These are phyloP conservation scores for Triplophysa siluroides DNA, from an alignment of 2,113 vertebrate genomes.

Conservation along the genomic window DNA sequence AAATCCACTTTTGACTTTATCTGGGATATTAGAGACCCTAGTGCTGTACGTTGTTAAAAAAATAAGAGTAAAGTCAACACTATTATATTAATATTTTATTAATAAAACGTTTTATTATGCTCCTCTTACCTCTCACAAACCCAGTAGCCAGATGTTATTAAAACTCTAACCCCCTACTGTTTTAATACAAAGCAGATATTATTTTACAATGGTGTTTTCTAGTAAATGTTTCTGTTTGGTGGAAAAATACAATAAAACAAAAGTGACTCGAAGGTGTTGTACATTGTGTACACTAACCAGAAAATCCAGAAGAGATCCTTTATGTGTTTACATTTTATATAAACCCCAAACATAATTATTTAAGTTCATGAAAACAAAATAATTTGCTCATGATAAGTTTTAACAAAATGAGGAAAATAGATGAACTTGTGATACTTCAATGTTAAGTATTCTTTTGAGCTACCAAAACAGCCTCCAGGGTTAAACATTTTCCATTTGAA, in stretches of 20 bases:
- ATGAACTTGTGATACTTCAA: not conserved
- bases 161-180: not conserved
- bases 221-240: too few relatives aligned
- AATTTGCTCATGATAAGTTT: too few relatives aligned
- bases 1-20: not conserved
- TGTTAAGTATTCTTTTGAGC: not conserved
- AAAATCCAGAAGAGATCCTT: too few relatives aligned
- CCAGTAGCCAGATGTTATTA: not conserved
- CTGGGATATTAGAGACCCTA: not conserved
- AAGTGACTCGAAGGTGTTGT: too few relatives aligned
- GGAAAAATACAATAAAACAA: not conserved
- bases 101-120: not conserved
- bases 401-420: not conserved
- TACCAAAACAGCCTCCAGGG: not conserved
- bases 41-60: not conserved
- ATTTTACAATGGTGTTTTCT: too few relatives aligned
- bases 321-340: too few relatives aligned
- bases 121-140: not conserved
- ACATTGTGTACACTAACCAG: too few relatives aligned
- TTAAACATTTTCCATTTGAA: not conserved
- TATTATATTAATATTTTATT: not conserved
- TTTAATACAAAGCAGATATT: not conserved
- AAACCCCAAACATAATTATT: too few relatives aligned
- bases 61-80: not conserved
- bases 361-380: too few relatives aligned